These are phyloP conservation scores for Vidua chalybeata DNA, from an alignment of 2,113 vertebrate genomes.

Conservation along the genomic window DNA sequence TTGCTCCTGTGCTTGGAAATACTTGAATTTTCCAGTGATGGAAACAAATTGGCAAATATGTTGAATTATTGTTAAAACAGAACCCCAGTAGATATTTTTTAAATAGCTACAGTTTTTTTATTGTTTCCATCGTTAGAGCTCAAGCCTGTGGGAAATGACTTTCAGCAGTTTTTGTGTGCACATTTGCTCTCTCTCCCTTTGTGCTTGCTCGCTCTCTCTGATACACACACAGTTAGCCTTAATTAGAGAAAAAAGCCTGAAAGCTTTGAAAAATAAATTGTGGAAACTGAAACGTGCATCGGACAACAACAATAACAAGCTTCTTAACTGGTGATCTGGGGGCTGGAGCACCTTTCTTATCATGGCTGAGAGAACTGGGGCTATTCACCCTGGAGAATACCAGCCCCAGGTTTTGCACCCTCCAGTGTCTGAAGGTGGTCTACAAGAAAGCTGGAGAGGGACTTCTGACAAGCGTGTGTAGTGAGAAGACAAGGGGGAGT, in stretches of 20 bases:
- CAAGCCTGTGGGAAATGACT: neutral
- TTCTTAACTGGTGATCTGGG: neutral
- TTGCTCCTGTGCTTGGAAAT: neutral
- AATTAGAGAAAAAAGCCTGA: neutral
- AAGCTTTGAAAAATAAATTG: neutral
- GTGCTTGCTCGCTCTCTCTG: neutral
- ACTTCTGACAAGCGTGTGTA: neutral
- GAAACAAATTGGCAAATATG: neutral
- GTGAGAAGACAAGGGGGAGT: neutral
- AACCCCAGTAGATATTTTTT: neutral
- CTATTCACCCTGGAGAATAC: neutral
- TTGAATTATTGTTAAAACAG: neutral
- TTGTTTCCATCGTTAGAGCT: neutral
- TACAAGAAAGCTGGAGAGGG: neutral
- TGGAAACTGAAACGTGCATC: neutral
- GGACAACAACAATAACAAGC: neutral
- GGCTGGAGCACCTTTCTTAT: neutral
- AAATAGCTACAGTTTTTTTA: neutral
- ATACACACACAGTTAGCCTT: neutral
- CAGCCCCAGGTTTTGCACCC: neutral
- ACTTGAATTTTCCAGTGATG: neutral
- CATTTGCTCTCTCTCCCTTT: neutral
- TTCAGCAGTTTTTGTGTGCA: neutral
- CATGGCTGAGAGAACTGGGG: neutral
- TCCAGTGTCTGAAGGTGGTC: neutral